Evolutionary conservation across 1,140 invertebrate genomes (phyloP), one percentile per base, ranked within the genome.

Genomic region (Platyscapa corneri): DNA sequence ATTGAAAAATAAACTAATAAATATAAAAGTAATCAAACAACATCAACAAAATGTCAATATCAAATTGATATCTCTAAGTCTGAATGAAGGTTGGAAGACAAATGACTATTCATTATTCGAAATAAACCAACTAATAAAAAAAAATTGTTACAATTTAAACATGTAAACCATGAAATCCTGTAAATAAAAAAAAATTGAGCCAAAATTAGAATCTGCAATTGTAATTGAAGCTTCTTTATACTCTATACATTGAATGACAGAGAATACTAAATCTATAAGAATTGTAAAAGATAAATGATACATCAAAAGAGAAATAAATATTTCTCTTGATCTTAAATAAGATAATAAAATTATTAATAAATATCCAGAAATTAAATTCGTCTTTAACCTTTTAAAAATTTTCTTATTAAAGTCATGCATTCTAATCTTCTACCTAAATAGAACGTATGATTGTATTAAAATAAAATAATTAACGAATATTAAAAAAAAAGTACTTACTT

Each of bases 21-120:
- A 94, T 95, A 96, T 87, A 96, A 89, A 88, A 96, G 96, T 94
- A 96, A 92, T 95, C 95, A 96, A 20, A 96, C 94, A 88, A 96
- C 94, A 94, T 96, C 95, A 78, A 96, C 94, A 94, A 96, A 96
- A 92, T 96, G 95, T 95, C 95, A 96, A 87, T 96, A 96, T 95
- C 95, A 96, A 42, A 95, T 94, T 82, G 95, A 94, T 82, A 94
- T 94, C 94, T 96, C 95, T 94, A 96, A 96, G 88, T 95, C 94
- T 91, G 96, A 95, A 89, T 96, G 95, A 91, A 96, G 95, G 78
- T 84, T 92, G 88, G 81, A 92, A 77, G 94, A 95, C 90, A 96
- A 95, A 88, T 96, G 18, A 37, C 0, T 39, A 37, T 94, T 75
- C 91, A 90, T 84, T 86, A 94, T 90, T 70, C 95, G 95, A 78